phyloP scores from a whole-genome alignment of 2,888 invertebrate genomes.

The Iselma pallidipennis region DNA sequence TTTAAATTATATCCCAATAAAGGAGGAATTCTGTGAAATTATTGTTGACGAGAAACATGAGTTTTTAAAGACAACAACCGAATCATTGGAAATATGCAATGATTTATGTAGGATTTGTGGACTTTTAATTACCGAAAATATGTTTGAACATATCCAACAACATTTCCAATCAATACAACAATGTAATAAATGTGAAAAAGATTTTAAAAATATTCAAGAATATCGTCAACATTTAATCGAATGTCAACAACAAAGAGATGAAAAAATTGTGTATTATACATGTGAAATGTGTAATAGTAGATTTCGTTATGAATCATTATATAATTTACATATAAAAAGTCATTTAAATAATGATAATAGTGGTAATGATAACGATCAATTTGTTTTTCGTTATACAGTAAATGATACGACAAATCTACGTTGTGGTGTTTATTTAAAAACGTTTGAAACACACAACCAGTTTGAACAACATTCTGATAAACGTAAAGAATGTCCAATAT shows the following conservation, averaged over 20 bases:
- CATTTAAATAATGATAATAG: background rate
- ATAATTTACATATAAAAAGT: no score
- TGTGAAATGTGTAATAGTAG: constrained; percentile 4
- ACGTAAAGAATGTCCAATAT: no score
- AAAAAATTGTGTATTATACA: background rate
- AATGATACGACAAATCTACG: no score
- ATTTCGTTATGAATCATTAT: constrained; percentile 12
- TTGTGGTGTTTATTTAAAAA: no score
- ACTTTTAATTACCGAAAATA: background rate
- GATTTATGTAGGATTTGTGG: constrained; percentile 11
- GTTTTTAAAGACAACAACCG: background rate
- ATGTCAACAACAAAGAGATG: background rate
- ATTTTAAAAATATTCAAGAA: background rate
- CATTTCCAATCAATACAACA: constrained; percentile 7
- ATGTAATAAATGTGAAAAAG: constrained; percentile 9
- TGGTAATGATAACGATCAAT: background rate
- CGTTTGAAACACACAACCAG: no score
- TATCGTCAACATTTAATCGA: constrained; percentile 1
- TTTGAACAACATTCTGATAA: no score
- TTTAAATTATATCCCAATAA: background rate
- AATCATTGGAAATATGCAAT: background rate
- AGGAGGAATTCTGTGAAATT: background rate
- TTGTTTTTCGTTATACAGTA: no score
- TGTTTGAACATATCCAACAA: background rate
- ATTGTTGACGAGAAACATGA: background rate